Evolutionary conservation across 2,888 invertebrate genomes (phyloP).

Genomic region (Julus scanicus): DNA sequence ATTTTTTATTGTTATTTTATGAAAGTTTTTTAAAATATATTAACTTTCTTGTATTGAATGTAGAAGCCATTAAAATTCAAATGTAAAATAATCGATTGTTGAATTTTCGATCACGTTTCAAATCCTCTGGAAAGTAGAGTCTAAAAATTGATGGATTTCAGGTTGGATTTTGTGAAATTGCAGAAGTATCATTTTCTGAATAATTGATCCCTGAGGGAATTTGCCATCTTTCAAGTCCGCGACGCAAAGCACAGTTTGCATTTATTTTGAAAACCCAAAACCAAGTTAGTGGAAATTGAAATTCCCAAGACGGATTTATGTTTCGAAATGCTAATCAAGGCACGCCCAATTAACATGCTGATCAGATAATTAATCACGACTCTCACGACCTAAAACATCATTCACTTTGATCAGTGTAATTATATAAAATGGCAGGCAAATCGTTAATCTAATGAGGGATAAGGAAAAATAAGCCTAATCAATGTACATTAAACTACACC

Average conservation of each 20-base stretch:
- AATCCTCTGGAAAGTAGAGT: background rate
- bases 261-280: too few species aligned
- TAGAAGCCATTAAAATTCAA: too few species aligned
- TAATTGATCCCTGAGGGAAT: background rate
- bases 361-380: conserved; percentile 3
- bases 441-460: background rate
- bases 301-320: background rate
- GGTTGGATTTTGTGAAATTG: background rate
- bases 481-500: too few species aligned
- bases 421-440: background rate
- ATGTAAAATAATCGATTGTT: background rate
- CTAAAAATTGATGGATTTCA: background rate
- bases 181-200: background rate
- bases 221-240: background rate
- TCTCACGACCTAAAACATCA: background rate
- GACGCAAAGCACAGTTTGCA: background rate
- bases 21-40: too few species aligned
- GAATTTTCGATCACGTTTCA: background rate
- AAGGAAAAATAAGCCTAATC: background rate
- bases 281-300: background rate
- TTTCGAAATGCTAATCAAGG: background rate
- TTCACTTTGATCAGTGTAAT: background rate
- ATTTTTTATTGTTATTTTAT: too few species aligned
- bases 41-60: background rate
- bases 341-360: conserved; percentile 11